Percentiles rank a stretch among this genome's conserved stretches.
These are phyloP conservation scores for Miniopterus natalensis DNA, from an alignment of 2,113 vertebrate genomes.

Conservation along the genomic window DNA sequence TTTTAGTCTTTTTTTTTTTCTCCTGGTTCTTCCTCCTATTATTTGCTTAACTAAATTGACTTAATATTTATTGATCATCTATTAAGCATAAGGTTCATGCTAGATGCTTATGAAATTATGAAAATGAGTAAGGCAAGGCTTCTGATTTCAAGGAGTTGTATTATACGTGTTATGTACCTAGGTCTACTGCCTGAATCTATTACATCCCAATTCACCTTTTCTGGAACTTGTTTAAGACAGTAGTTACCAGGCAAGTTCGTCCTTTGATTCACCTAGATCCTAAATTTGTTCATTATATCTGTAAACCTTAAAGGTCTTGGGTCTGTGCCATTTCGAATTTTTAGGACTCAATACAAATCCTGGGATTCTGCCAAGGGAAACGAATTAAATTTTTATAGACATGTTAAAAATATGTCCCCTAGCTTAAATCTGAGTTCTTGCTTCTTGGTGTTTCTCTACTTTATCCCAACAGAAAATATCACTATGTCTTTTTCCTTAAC, in stretches of 20 bases:
- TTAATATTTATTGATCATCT: not conserved
- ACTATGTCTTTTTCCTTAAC: not conserved
- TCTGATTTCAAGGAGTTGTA: not conserved
- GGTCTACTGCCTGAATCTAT: not conserved
- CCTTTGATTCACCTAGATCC: slow-evolving; percentile 2
- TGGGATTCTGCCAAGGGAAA: slow-evolving; percentile 35
- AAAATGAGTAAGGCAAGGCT: not conserved
- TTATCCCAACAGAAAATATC: not conserved
- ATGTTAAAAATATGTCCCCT: slow-evolving; percentile 14
- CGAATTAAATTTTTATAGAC: slow-evolving; percentile 48
- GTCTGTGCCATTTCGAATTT: slow-evolving; percentile 30
- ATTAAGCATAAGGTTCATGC: not conserved
- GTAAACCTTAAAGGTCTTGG: slow-evolving; percentile 36
- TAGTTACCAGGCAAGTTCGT: not conserved
- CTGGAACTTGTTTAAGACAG: not conserved
- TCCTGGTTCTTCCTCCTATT: not conserved
- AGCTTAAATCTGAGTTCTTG: slow-evolving; percentile 19
- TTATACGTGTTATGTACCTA: not conserved
- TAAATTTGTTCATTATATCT: not conserved
- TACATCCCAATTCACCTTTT: not conserved
- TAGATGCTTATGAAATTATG: not conserved
- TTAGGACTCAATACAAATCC: slow-evolving; percentile 34
- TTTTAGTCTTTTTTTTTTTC: not conserved
- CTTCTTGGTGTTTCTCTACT: not conserved
- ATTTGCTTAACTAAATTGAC: not conserved